phyloP scores from a whole-genome alignment of 2,113 vertebrate species.

The Lophotis ruficrista region DNA sequence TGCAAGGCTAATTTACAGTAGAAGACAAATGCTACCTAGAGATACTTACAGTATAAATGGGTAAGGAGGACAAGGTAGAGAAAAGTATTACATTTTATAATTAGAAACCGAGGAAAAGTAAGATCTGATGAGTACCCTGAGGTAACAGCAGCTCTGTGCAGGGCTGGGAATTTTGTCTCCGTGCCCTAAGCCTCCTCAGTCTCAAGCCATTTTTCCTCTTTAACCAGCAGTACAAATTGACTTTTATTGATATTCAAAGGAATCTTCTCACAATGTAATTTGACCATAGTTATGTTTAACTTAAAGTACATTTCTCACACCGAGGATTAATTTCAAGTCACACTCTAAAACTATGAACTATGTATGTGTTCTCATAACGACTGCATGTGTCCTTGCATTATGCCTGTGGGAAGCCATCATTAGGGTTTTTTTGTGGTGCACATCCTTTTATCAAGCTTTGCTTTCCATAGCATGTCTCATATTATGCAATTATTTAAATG shows the following conservation, averaged over 20 bases:
- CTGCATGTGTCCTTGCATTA: neutral
- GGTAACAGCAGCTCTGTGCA: neutral
- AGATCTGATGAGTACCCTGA: neutral
- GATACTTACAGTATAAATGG: neutral
- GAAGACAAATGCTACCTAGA: neutral
- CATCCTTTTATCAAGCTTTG: neutral
- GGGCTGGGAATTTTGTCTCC: neutral
- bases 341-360: neutral
- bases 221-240: neutral
- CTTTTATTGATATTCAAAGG: neutral
- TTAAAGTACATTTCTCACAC: neutral
- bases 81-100: neutral
- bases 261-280: neutral
- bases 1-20: neutral
- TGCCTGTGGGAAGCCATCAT: neutral
- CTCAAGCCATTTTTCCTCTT: neutral
- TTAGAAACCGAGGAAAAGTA: neutral
- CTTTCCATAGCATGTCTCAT: neutral
- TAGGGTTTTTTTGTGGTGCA: neutral
- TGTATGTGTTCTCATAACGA: neutral
- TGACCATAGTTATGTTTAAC: neutral
- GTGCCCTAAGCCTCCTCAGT: neutral
- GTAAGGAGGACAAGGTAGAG: neutral
- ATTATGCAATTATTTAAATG: constrained; percentile 40
- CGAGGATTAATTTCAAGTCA: neutral